Evolutionary conservation across 2,888 invertebrate species (phyloP), one percentile per base, ranked within the genome.

Genomic region (Drosophila prolongata): DNA sequence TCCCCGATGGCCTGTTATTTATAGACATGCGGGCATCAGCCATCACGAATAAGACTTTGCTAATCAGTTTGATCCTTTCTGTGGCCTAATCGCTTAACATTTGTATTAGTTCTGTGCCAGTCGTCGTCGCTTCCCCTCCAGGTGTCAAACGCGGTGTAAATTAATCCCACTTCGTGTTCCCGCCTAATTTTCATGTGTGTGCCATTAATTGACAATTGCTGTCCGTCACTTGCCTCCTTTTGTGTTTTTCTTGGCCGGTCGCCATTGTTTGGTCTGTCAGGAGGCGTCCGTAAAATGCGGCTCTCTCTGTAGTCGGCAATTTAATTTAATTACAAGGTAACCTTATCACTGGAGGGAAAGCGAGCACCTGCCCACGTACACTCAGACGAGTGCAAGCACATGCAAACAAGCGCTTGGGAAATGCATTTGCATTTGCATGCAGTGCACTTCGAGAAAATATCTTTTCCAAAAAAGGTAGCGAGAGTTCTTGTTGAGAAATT

Each of bases 21-120:
- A 65, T 65, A 65, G 57, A 49, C 19, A 24, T 40, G 46, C 44
- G 9, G 43, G n/a, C 37, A 35, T 37, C 46, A 40, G 34, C 49
- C 42, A 70, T 67, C 74, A 71, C 64, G 53, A 42, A 62, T 83
- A 89, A 87, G 87, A 81, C 85, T 75, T 78, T 87, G 83, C 90
- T 89, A 90, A 89, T 89, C 90, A 90, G 81, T 56, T 72, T 89
- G 89, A 90, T 90, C 85, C 90, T 76, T 83, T 84, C 78, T 78
- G 80, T 80, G 84, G 80, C 78, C 87, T 90, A 89, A 90, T 90
- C 90, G 89, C 76, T 77, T 90, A 83, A 87, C 89, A 85, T 89
- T 89, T 84, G 88, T 89, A 78, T 89, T 87, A 85, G 85, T 78
- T 16, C 47, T 30, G 47, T n/a, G 47, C 30, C 30, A 13, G 11